Percentiles rank a stretch among this genome's conserved stretches.
These are phyloP conservation scores for Drosophila emarginata DNA, from an alignment of 2,888 invertebrate species.

Conservation along the genomic window DNA sequence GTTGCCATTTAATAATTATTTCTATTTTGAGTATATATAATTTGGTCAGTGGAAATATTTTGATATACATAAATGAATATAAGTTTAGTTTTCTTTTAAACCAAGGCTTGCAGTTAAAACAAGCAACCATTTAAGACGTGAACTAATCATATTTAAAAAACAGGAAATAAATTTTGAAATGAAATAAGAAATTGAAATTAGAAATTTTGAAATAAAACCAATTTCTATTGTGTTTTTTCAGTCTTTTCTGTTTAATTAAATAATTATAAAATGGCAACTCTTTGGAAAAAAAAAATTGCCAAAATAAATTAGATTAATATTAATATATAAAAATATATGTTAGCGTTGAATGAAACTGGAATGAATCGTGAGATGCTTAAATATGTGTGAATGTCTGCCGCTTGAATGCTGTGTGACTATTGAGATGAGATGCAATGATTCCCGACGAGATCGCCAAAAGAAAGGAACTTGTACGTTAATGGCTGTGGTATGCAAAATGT, in stretches of 20 bases:
- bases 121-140: too few relatives aligned
- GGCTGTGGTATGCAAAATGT: constrained; percentile 65
- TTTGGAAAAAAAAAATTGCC: constrained; percentile 26
- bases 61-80: too few relatives aligned
- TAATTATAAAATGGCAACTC: constrained; percentile 47
- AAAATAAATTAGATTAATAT: constrained; percentile 48
- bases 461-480: constrained; percentile 38
- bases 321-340: constrained; percentile 38
- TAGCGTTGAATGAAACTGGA: constrained; percentile 21
- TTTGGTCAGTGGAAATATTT: neutral
- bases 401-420: constrained; percentile 38
- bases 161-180: neutral
- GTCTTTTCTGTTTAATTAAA: constrained; percentile 3
- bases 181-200: too few relatives aligned
- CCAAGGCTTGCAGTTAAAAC: too few relatives aligned
- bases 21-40: neutral
- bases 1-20: constrained; percentile 1
- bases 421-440: constrained; percentile 14
- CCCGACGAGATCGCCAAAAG: constrained; percentile 34
- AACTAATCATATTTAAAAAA: too few relatives aligned
- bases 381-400: constrained; percentile 26
- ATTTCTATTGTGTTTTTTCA: neutral
- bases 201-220: too few relatives aligned
- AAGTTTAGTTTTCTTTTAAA: too few relatives aligned
- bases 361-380: constrained; percentile 19